These are phyloP conservation scores for Leptodactylus fallax DNA, from an alignment of 2,797 vertebrate species.

Conservation along the genomic window DNA sequence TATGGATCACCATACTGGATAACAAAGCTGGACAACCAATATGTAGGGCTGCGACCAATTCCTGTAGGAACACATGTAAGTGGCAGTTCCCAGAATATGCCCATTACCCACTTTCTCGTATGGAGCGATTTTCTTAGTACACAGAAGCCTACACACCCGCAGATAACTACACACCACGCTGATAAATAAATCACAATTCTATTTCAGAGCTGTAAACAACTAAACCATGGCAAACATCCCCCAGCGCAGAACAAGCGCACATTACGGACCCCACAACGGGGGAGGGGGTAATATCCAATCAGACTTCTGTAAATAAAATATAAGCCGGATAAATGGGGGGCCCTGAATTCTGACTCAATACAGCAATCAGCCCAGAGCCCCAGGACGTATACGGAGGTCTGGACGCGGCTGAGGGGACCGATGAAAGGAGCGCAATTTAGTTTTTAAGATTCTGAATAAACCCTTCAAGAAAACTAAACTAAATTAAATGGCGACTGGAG, in stretches of 20 bases:
- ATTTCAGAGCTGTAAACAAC: not conserved
- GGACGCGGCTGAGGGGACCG: not conserved
- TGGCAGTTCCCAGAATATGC: not conserved
- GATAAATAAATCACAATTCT: constrained; percentile 25
- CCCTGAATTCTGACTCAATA: not conserved
- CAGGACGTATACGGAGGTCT: not conserved
- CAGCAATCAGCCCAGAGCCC: not conserved
- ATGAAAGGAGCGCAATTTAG: not conserved
- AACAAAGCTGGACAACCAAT: not conserved
- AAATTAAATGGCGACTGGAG: not conserved
- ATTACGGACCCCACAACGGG: not conserved
- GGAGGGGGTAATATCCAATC: not conserved
- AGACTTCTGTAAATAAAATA: not conserved
- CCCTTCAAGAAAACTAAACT: not conserved
- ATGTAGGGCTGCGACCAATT: not conserved
- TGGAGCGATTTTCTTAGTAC: not conserved
- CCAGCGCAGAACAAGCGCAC: not conserved
- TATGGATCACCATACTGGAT: too few relatives aligned
- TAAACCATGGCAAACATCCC: not conserved
- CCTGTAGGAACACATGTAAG: not conserved
- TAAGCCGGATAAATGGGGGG: not conserved
- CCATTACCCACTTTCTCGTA: not conserved
- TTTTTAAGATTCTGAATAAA: not conserved
- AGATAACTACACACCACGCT: not conserved
- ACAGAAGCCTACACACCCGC: not conserved